Base-by-base conservation (phyloP, 2,888 invertebrate species). In the Pristionchus maxplancki region DNA sequence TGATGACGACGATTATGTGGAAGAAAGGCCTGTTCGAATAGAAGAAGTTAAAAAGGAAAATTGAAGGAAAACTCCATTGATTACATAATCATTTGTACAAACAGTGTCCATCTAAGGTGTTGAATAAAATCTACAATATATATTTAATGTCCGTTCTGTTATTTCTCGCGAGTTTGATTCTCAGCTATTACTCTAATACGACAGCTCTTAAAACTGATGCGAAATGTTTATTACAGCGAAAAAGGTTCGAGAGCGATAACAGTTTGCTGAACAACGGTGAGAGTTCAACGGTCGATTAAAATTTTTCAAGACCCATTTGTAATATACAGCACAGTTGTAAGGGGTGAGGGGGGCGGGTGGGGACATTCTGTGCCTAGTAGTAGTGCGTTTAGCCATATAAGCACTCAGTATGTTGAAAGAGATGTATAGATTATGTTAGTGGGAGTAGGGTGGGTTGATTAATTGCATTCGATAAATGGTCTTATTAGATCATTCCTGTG, bases 401-500 rank as follows among this genome's bases (percentile, higher is more conserved):
- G 71, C 40, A 74, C 67, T 24, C 40, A 40, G 37, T 20, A 8
- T 74, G 31, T 24, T 24, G 44, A 78, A 78, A 40, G 74, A 40
- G 2, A 24, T 48, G 5, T 20, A 15, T 13, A 2, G 44, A 78
- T 78, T 48, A 78, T 71, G 37, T 37, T 3, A 9, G 8, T 44
- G 28, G 20, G 17, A 40, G 44, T 83, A 53, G 28, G 20, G 82
- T 83, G 1, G 34, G 9, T 1, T 34, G 13, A n/a, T 34, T 17
- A 53, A 17, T 53, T 0, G n/a, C n/a, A n/a, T n/a, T n/a, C n/a
- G n/a, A n/a, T n/a, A n/a, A n/a, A n/a, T n/a, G 53, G 28, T 83
- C 8, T 31, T 9, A 81, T 92, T 71, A 93, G 44, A 93, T 89
- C 92, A 93, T 93, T 58, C 93, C 93, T n/a, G 93, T 93, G 74